Base-by-base conservation (phyloP, 2,113 vertebrate genomes). In the Tychaedon coryphoeus region DNA sequence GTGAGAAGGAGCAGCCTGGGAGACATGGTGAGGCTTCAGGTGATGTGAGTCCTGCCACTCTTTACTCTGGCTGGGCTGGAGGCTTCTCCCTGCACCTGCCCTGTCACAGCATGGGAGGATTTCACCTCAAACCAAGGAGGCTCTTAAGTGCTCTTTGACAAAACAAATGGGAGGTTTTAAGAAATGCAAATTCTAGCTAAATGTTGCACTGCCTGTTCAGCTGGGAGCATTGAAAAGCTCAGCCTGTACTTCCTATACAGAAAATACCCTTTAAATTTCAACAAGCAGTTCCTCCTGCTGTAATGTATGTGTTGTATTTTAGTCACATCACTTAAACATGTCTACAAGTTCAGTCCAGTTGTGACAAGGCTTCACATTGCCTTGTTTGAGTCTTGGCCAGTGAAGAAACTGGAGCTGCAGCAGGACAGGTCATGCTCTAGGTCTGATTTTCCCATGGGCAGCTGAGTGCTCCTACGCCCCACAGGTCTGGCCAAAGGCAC, bases 31-130 rank as follows among this genome's bases (percentile, higher is more conserved):
- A 88, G 51, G 56, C 48, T 88, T 43, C 0, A 8, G 22, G 47
- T 61, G 89, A 81, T 69, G 9, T 22, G 48, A 90, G 14, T 71
- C 60, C 78, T 73, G 56, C 64, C 40, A 51, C 26, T 8, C 36
- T 95, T 40, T 29, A 10, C 34, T 48, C 56, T 42, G 75, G 9
- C 60, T 53, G 57, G 31, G 53, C 47, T 93, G 64, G 54, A 86
- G 34, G 19, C 65, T 93, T 88, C 51, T 95, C 54, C 43, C 60
- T 93, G 88, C 92, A 96, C 85, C 75, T 95, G 94, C 24, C 60
- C 69, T 15, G 12, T 57, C 81, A 33, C 53, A 83, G 60, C 38
- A 76, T 0, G 17, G 74, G 19, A 94, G 34, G 47, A 73, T 60
- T 85, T 80, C 24, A 66, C 33, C 67, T 88, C 60, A 73, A 56